Conservation (phyloP, 1,140 invertebrate genomes). For the Akabosia matsudoensis region DNA sequence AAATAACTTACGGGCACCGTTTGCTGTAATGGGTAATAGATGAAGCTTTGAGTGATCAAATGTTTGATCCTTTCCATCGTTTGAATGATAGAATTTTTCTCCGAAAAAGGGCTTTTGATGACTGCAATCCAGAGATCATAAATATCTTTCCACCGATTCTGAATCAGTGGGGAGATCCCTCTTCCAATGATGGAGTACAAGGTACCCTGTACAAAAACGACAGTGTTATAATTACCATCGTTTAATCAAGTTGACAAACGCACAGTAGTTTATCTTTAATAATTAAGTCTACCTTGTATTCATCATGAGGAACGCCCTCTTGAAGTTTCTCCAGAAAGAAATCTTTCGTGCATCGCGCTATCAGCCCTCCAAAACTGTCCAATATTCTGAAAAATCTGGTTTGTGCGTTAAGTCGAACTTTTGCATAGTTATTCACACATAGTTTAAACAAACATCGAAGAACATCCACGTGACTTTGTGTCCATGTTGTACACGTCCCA, state of each 20-base stretch:
- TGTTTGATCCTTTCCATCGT: slow-evolving; percentile 64
- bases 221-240: background rate
- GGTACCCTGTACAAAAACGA: slow-evolving; percentile 59
- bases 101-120: slow-evolving; percentile 68
- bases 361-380: slow-evolving; percentile 35
- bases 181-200: slow-evolving; percentile 71
- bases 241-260: background rate
- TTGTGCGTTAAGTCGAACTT: slow-evolving; percentile 40
- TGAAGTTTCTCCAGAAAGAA: slow-evolving; percentile 39
- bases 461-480: slow-evolving; percentile 39
- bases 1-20: slow-evolving; percentile 27
- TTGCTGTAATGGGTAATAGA: slow-evolving; percentile 40
- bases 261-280: too few relatives aligned
- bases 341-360: slow-evolving; percentile 24
- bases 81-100: slow-evolving; percentile 73
- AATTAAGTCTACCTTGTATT: slow-evolving; percentile 39
- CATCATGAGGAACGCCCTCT: slow-evolving; percentile 41
- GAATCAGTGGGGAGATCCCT: slow-evolving; percentile 50
- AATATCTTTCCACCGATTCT: slow-evolving; percentile 72
- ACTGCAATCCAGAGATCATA: slow-evolving; percentile 70
- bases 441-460: slow-evolving; percentile 40
- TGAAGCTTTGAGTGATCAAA: slow-evolving; percentile 49
- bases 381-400: slow-evolving; percentile 41
- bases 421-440: slow-evolving; percentile 43
- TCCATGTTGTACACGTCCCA: slow-evolving; percentile 37